Conservation (phyloP, 2,888 invertebrate species). For the Drosophila mercatorum region DNA sequence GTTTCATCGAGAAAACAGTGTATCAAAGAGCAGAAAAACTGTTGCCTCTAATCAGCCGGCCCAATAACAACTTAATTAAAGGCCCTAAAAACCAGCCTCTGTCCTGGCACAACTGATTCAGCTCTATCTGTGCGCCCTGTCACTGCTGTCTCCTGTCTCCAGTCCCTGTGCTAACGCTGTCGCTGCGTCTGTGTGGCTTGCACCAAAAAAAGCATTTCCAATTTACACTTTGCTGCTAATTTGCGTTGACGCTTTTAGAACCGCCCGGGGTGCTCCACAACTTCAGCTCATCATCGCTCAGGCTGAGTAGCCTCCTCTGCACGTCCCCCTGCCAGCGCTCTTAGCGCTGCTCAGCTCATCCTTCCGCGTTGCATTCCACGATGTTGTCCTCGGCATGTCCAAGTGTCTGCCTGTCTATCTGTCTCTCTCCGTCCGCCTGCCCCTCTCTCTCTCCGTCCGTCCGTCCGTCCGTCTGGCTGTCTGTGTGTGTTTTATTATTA, state of each 20-base stretch:
- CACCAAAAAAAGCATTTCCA: slow-evolving; percentile 80
- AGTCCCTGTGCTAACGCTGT: neutral
- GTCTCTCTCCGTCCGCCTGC: slow-evolving; percentile 14
- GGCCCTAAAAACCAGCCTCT: slow-evolving; percentile 62
- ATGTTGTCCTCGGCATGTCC: slow-evolving; percentile 72
- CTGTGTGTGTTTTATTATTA: slow-evolving; percentile 76
- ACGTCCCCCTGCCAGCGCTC: neutral
- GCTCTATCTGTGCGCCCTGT: neutral
- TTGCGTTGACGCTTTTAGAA: slow-evolving; percentile 79
- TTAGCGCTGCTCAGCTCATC: slow-evolving; percentile 10
- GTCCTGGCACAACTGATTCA: slow-evolving; percentile 11
- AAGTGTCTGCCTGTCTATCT: slow-evolving; percentile 59
- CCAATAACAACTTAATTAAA: slow-evolving; percentile 77
- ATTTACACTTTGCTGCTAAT: slow-evolving; percentile 81
- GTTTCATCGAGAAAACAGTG: neutral
- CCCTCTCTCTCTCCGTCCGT: neutral
- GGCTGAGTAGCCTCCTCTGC: slow-evolving; percentile 19
- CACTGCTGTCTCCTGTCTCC: neutral
- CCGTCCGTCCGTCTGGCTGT: slow-evolving; percentile 32
- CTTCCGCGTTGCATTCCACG: slow-evolving; percentile 64
- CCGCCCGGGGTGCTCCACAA: slow-evolving; percentile 69
- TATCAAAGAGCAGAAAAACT: slow-evolving; percentile 52
- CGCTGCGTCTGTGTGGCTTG: slow-evolving; percentile 59
- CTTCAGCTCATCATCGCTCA: slow-evolving; percentile 46
- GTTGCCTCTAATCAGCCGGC: slow-evolving; percentile 69